Conservation (phyloP, 2,797 vertebrate species). For the Gallinago solitaria region DNA sequence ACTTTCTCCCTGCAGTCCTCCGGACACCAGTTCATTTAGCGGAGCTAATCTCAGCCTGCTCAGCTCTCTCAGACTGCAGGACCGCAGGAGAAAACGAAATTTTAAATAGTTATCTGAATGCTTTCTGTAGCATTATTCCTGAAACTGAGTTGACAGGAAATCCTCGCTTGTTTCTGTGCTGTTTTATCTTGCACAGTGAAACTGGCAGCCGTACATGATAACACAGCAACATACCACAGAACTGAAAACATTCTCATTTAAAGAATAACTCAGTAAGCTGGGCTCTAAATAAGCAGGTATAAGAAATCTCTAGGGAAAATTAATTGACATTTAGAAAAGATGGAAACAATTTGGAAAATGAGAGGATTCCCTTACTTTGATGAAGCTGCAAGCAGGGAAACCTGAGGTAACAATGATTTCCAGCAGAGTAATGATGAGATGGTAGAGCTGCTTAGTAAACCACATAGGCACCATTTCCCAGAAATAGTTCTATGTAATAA, state of each 20-base stretch:
- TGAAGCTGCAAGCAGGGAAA: constrained; percentile 48
- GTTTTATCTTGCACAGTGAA: constrained; percentile 16
- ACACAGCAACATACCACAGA: constrained; percentile 1
- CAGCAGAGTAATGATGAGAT: constrained; percentile 57
- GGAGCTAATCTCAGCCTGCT: background rate
- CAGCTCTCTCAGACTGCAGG: background rate
- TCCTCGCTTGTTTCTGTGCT: background rate
- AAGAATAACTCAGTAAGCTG: constrained; percentile 61
- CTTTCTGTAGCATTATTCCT: background rate
- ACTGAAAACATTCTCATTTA: constrained; percentile 46
- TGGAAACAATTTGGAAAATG: constrained; percentile 41
- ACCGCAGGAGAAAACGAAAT: background rate
- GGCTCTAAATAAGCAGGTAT: constrained; percentile 59
- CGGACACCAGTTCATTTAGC: background rate
- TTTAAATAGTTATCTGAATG: background rate
- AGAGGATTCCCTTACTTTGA: constrained; percentile 58
- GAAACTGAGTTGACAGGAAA: background rate
- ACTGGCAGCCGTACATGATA: background rate
- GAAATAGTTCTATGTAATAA: constrained; percentile 17
- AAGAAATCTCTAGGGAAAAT: constrained; percentile 61
- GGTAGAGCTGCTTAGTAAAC: constrained; percentile 43
- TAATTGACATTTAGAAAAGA: constrained; percentile 63
- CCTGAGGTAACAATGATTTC: constrained; percentile 60
- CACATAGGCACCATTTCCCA: constrained; percentile 1
- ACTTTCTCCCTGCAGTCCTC: background rate